Conservation (phyloP, 2,113 vertebrate species). For the Mixornis gularis region DNA sequence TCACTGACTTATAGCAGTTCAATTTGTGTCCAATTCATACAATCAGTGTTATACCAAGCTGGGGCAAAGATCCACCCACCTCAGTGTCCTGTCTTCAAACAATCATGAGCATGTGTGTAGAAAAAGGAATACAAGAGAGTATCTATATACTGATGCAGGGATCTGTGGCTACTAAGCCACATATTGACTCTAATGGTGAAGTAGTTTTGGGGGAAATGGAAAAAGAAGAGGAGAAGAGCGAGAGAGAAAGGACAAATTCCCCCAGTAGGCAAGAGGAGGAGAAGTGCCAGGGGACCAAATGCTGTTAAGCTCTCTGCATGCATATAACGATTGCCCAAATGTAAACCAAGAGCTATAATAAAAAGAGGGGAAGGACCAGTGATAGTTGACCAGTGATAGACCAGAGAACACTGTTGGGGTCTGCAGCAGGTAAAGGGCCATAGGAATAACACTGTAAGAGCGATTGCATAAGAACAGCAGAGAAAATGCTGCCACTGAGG, state of each 20-base stretch:
- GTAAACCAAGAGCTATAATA: neutral
- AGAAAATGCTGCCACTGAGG: neutral
- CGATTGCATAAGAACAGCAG: neutral
- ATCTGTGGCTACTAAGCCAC: neutral
- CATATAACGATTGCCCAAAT: neutral
- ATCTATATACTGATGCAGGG: too few relatives aligned
- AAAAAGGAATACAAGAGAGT: neutral
- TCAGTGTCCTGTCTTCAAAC: neutral
- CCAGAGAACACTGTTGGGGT: neutral
- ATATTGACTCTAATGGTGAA: neutral
- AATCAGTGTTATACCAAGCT: neutral
- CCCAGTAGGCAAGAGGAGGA: neutral
- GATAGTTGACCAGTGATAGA: too few relatives aligned
- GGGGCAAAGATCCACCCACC: neutral
- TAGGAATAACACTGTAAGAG: neutral
- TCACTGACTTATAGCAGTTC: neutral
- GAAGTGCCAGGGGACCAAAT: accelerated
- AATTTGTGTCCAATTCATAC: neutral
- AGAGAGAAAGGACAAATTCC: neutral
- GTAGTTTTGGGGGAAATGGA: neutral
- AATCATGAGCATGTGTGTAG: neutral
- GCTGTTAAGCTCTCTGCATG: neutral
- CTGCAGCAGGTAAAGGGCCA: neutral
- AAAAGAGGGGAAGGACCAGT: neutral
- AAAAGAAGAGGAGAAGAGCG: neutral